Evolutionary conservation across 2,888 invertebrate genomes (phyloP), one percentile per base, ranked within the genome.

Genomic region (Chrysodeixis includens): DNA sequence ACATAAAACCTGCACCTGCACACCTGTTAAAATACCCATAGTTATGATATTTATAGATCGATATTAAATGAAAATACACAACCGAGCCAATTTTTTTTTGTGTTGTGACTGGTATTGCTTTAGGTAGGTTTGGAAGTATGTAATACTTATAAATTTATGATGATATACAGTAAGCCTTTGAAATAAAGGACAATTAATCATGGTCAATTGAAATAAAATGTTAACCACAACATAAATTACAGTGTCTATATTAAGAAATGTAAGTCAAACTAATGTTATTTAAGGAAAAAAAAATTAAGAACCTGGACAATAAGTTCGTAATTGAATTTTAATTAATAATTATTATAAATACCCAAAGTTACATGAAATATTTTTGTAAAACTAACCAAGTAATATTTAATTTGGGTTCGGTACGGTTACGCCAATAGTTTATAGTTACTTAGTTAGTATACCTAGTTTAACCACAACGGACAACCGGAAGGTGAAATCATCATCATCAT

Each of bases 1-100:
- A 49, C 79, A 79, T 52, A 79, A 56, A 18, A 79, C 55, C 12
- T 73, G 22, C 26, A 79, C 55, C 12, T 73, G 22, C 26, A 80
- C 57, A 58, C 30, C 80, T 80, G 71, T 35, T 30, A 10, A 60
- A 52, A 58, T 64, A 57, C 4, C 20, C 46, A 14, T 14, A 30
- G 53, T 6, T 12, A 18, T 16, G 9, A 16, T n/a, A 26, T 26
- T 26, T 6, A 26, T 4, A 26, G 26, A 26, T 26, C 2, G 6
- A 26, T 2, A 26, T 26, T 26, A 4, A 26, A 26, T 26, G 2
- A 26, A 26, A 26, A 26, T 26, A 26, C 6, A 26, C 2, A 26
- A 26, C 2, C 3, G 26, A 26, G 6, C 2, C 26, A 4, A 6
- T 6, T 26, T 2, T 26, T 6, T 26, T n/a, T n/a, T n/a, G n/a